Evolutionary conservation across 1,140 invertebrate genomes (phyloP).

Genomic region (Sesamia nonagrioides): DNA sequence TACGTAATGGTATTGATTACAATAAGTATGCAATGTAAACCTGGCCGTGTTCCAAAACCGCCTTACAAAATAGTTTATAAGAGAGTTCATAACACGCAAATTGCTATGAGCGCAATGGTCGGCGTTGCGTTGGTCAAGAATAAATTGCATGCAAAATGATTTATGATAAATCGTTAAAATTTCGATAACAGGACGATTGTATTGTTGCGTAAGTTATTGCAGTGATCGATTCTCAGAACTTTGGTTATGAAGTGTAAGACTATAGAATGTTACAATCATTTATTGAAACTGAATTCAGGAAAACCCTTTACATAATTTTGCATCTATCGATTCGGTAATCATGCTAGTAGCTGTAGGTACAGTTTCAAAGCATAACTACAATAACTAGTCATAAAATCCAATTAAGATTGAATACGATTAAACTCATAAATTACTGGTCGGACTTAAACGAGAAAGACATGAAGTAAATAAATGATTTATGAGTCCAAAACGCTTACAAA

Average conservation of each 20-base stretch:
- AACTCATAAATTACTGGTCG: conserved; percentile 8
- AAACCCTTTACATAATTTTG: background rate
- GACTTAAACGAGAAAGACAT: background rate
- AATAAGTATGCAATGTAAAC: no score
- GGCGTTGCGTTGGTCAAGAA: conserved; percentile 10
- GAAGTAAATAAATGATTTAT: conserved; percentile 4
- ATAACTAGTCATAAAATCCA: background rate
- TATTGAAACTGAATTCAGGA: background rate
- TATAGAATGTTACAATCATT: background rate
- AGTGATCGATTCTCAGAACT: background rate
- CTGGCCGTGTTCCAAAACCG: background rate
- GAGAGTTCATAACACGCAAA: conserved; percentile 6
- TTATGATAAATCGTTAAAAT: conserved; percentile 39
- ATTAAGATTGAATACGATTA: conserved; percentile 6
- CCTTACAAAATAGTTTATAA: conserved; percentile 22
- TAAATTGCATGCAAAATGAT: conserved; percentile 29
- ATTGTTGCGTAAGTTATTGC: conserved; percentile 22
- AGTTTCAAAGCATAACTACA: background rate
- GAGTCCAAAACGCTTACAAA: conserved; percentile 20
- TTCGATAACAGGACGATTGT: conserved; percentile 26
- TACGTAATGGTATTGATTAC: no score
- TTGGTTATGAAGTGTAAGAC: background rate
- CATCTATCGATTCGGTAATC: conserved; percentile 3
- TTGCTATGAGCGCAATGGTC: conserved; percentile 16
- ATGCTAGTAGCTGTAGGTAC: background rate